Base-by-base conservation (phyloP, 2,888 invertebrate genomes). In the Phaedon cochleariae region DNA sequence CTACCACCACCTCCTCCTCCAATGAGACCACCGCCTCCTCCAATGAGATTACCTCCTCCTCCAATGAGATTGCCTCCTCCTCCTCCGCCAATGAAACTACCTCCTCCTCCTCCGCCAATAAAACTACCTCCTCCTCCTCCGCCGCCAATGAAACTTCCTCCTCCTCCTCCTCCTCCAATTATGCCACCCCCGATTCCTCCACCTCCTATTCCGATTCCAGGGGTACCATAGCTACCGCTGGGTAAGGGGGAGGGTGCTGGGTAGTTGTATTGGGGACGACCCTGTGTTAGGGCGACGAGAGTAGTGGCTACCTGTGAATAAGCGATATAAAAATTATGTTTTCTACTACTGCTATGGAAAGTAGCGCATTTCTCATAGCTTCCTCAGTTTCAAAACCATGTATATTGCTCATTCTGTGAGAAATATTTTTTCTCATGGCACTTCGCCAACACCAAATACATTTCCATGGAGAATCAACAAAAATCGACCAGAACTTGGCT, bases 191-290 rank as follows among this genome's bases (percentile, higher is more conserved):
- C 41, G 15, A 41, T 9, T 5, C 6, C 10, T 9, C 31, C 31
- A 54, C 84, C 84, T 41, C 72, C 69, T 18, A 48, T 59, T 29
- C 76, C 73, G 69, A 77, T 78, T 10, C 83, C 81, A 67, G 80
- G 76, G 64, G 81, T 83, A 67, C 84, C 85, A 55, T 85, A 84
- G 79, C 84, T 84, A 67, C 85, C 83, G 68, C 82, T 73, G 45
- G 77, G 74, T 64, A 71, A 76, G 61, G 77, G 73, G 62, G 77
- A 69, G 66, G 80, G 76, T 73, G 81, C 83, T 86, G 87, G 81
- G 82, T 88, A 88, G 76, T 87, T 88, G 78, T 88, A 88, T 82
- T 89, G 88, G 80, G 88, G 88, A 68, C 87, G 84, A 63, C 86
- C 87, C 80, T 86, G 85, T 79, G 86, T 86, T 80, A 87, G 83